These are phyloP conservation scores for Eupeodes luniger DNA, from an alignment of 2,888 invertebrate genomes.

Conservation along the genomic window DNA sequence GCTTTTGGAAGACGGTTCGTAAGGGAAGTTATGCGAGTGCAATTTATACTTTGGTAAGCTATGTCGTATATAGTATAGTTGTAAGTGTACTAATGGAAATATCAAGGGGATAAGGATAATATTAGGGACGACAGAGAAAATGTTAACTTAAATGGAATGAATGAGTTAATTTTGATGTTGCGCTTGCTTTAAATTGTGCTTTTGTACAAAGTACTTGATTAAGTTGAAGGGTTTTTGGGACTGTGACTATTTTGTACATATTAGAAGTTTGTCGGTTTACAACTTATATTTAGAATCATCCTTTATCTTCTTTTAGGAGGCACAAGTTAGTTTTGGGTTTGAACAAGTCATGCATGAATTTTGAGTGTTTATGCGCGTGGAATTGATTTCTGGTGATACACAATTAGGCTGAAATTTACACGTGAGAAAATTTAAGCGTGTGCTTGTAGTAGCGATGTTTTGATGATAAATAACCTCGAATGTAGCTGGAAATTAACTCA, in stretches of 20 bases:
- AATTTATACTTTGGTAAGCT: slow-evolving; percentile 78
- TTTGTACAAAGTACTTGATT: neutral
- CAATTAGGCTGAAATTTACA: neutral
- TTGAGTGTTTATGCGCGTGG: neutral
- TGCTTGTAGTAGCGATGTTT: neutral
- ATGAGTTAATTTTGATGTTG: slow-evolving; percentile 35
- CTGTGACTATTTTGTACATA: neutral
- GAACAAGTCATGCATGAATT: neutral
- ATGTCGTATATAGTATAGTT: neutral
- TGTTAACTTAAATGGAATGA: slow-evolving; percentile 1
- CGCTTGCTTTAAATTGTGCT: neutral
- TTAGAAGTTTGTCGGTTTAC: no score
- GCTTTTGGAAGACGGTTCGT: slow-evolving; percentile 82
- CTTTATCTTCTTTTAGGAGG: neutral
- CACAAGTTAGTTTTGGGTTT: neutral
- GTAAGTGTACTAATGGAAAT: neutral
- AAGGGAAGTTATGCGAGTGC: slow-evolving; percentile 82
- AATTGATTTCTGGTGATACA: neutral
- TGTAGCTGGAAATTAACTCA: neutral
- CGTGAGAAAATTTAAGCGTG: neutral
- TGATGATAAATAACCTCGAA: neutral
- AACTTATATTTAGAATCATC: no score
- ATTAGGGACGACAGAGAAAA: neutral
- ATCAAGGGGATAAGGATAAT: neutral
- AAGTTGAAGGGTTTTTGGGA: neutral